Evolutionary conservation across 1,140 invertebrate genomes (phyloP), one percentile per base, ranked within the genome.

Genomic region (Dryas iulia): DNA sequence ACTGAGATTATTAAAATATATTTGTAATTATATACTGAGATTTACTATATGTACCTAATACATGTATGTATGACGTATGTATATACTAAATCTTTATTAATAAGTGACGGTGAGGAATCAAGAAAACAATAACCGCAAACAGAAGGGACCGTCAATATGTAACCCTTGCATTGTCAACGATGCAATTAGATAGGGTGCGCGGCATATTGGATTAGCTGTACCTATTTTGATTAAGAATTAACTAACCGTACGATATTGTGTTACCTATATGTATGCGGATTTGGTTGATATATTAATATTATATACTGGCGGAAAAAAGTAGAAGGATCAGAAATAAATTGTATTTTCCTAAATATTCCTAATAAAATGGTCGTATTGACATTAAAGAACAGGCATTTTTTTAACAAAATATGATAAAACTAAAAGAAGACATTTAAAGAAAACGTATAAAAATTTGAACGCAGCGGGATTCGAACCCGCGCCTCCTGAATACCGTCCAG

Each of bases 61-160:
- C 4, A 14, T 47, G 21, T 53, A 23, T 8, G 6, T 56, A 56
- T 3, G 24, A 21, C 11, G 12, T 56, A 25, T 56, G n/a, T 47
- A n/a, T 47, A 3, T 47, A 10, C 18, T 23, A 24, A 12, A 56
- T 10, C 53, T 47, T 56, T 56, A 84, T 81, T 78, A 87, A 87
- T 84, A 82, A 87, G 73, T 72, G 67, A 69, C 73, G 76, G 77
- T 70, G 66, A 72, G 60, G 73, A 85, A 86, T 82, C 74, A 87
- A 81, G 83, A 78, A 86, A 86, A 87, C 83, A 87, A 87, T 87
- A 87, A 86, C 80, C 77, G 77, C 85, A 87, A 86, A 78, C 65
- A 82, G 78, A 81, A 82, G 83, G 84, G 80, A 72, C 74, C 81
- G 80, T 82, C 77, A 82, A 81, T 81, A 83, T 71, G 12, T 47